Conservation (phyloP, 2,888 invertebrate genomes). For the Hypsopygia costalis region DNA sequence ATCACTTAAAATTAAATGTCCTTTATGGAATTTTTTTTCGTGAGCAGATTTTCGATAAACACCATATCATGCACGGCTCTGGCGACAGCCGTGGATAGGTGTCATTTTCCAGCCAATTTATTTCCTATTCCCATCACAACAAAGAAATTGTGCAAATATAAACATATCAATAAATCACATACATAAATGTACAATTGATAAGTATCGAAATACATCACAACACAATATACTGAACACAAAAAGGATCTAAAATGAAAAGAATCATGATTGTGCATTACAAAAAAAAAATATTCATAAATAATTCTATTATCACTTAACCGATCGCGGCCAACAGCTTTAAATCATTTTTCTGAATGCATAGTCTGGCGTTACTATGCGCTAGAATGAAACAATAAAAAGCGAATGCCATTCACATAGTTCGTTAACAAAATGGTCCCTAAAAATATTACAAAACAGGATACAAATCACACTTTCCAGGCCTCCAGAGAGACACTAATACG, state of each 20-base stretch:
- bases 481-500: constrained; percentile 66
- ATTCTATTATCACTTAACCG: constrained; percentile 69
- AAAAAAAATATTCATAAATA: constrained; percentile 55
- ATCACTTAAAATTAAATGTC: constrained; percentile 60
- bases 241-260: constrained; percentile 38
- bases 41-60: constrained; percentile 43
- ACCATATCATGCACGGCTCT: constrained; percentile 40
- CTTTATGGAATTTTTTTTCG: constrained; percentile 50
- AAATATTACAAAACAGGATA: constrained; percentile 62
- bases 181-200: constrained; percentile 57
- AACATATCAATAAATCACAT: constrained; percentile 56
- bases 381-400: constrained; percentile 34
- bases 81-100: constrained; percentile 50
- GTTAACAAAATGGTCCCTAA: constrained; percentile 77
- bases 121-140: constrained; percentile 40
- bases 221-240: constrained; percentile 53
- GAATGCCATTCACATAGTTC: constrained; percentile 49
- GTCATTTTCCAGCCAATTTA: constrained; percentile 28
- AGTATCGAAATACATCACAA: constrained; percentile 39
- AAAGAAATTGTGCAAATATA: constrained; percentile 59
- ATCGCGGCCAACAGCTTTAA: constrained; percentile 36
- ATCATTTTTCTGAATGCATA: constrained; percentile 30
- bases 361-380: constrained; percentile 60
- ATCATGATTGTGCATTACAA: constrained; percentile 71
- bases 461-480: constrained; percentile 67